Conservation (phyloP, 2,888 invertebrate genomes). For the Trichopria drosophilae region DNA sequence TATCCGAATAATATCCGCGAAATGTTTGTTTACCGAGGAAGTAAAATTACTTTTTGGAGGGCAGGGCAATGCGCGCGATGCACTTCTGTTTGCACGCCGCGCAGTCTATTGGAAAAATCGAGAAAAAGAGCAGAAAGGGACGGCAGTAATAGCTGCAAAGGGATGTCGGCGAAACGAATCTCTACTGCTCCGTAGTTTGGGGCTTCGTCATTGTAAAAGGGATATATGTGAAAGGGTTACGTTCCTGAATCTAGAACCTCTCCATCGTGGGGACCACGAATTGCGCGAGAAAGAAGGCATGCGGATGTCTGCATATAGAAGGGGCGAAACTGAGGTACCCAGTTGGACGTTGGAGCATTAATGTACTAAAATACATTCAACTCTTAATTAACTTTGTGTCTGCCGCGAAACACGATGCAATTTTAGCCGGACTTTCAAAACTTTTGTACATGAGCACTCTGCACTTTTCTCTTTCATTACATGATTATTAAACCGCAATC, state of each 20-base stretch:
- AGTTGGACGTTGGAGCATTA: too few species aligned
- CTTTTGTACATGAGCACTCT: too few species aligned
- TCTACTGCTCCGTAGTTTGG: neutral
- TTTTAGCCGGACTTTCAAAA: conserved; percentile 42
- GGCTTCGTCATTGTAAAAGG: conserved; percentile 1
- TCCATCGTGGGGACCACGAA: neutral
- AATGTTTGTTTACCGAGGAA: too few species aligned
- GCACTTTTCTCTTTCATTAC: neutral
- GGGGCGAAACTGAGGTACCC: too few species aligned
- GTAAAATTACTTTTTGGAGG: too few species aligned
- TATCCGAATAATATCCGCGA: too few species aligned
- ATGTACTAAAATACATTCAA: conserved; percentile 39
- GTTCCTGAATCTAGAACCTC: neutral
- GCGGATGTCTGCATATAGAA: too few species aligned
- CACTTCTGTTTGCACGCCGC: conserved; percentile 22
- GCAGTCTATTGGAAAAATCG: conserved; percentile 30
- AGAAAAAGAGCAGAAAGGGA: conserved; percentile 10
- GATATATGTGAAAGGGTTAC: neutral
- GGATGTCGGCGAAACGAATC: neutral
- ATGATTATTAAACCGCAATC: too few species aligned
- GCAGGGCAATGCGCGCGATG: conserved; percentile 11
- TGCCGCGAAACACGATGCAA: conserved; percentile 35
- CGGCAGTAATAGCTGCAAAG: neutral
- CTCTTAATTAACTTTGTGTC: conserved; percentile 46
- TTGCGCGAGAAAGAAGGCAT: neutral